Base-by-base conservation (phyloP, 2,113 vertebrate species). In the Solea senegalensis region DNA sequence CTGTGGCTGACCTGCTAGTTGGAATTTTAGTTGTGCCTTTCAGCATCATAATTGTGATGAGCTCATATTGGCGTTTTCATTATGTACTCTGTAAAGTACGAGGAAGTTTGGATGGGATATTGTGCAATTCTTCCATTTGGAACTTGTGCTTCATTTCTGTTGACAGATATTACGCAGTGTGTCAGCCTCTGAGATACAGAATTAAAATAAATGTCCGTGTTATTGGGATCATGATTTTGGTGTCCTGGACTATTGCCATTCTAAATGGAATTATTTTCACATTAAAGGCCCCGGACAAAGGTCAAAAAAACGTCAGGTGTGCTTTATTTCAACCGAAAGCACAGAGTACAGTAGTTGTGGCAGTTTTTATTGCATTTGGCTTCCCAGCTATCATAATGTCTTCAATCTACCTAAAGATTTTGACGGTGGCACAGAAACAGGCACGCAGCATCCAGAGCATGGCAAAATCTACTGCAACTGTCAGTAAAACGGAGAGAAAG, bases 181-280 rank as follows among this genome's bases (percentile, higher is more conserved):
- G 58, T 50, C 44, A 56, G 14, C 65, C 65, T 28, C 16, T 75
- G 26, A 28, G 21, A 1, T 63, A 75, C 15, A 55, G 5, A n/a
- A 67, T 5, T 28, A 74, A 59, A 52, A 59, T 65, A 0, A 74
- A 28, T 40, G 34, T 4, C 9, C 7, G 55, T 15, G 84, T 90
- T 49, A 61, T 91, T 16, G 4, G 82, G 16, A 34, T 80, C 9
- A 95, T 96, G 94, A 93, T 96, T 12, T 21, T 85, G 7, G 8
- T 93, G 27, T 93, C 92, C 52, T 97, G 95, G 95, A 72, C 82
- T 3, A 2, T 93, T 3, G 91, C 95, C 62, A 92, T 85, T 58
- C 43, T 92, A 64, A 93, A 94, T 85, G 94, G 81, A 52, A 93
- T 96, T 84, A 90, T 34, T 34, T 3, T 34, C 34, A 66, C 16